phyloP scores from a whole-genome alignment of 1,140 invertebrate genomes.

The Apis dorsata region DNA sequence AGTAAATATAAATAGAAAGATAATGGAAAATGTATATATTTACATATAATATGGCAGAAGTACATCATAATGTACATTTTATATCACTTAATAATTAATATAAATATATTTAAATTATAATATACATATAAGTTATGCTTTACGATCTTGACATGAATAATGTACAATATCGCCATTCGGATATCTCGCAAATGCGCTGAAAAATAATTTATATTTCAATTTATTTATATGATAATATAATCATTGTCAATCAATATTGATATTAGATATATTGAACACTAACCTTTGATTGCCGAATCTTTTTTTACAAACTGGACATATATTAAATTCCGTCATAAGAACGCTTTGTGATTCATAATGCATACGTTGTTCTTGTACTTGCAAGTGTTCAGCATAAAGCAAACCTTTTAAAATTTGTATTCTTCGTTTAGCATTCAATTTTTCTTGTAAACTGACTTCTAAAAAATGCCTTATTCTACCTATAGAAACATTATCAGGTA shows the following conservation, averaged over 20 bases:
- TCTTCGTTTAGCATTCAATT: slow-evolving; percentile 85
- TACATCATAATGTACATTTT: slow-evolving; percentile 25
- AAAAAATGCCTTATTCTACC: slow-evolving; percentile 88
- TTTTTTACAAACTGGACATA: slow-evolving; percentile 95
- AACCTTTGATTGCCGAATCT: slow-evolving; percentile 93
- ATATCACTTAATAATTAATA: slow-evolving; percentile 22
- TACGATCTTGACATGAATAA: slow-evolving; percentile 87
- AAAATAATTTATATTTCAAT: slow-evolving; percentile 66
- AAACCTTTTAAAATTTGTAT: slow-evolving; percentile 90
- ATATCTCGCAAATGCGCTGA: slow-evolving; percentile 93
- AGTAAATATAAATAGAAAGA: not conserved
- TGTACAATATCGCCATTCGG: slow-evolving; percentile 96
- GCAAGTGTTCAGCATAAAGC: slow-evolving; percentile 89
- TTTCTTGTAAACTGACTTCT: slow-evolving; percentile 87
- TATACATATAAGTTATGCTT: slow-evolving; percentile 63
- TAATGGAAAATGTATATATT: slow-evolving; percentile 28
- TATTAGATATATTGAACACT: slow-evolving; percentile 38
- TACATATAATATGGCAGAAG: slow-evolving; percentile 12
- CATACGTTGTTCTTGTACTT: slow-evolving; percentile 89
- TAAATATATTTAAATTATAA: slow-evolving; percentile 14
- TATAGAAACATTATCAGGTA: slow-evolving; percentile 89
- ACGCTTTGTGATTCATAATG: slow-evolving; percentile 90
- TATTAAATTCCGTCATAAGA: slow-evolving; percentile 90
- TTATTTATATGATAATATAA: not conserved
- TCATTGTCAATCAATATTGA: slow-evolving; percentile 30